Conservation (phyloP, 2,113 vertebrate species). For the Phrynosoma blainvillii region DNA sequence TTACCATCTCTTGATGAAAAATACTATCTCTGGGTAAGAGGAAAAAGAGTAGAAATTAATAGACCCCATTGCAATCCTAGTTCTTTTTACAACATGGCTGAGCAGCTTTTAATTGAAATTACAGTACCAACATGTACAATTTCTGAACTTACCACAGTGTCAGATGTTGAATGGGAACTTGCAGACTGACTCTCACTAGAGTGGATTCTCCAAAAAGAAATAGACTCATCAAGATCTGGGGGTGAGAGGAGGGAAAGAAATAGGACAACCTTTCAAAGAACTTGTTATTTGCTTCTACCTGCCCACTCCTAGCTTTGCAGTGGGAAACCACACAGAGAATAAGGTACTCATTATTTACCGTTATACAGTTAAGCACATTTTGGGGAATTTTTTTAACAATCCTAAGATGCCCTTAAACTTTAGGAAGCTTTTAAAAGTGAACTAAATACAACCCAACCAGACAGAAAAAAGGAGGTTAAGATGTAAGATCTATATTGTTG, state of each 20-base stretch:
- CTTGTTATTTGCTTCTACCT: too few relatives aligned
- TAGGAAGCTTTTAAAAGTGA: too few relatives aligned
- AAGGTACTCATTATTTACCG: too few relatives aligned
- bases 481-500: too few relatives aligned
- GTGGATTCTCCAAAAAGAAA: slow-evolving; percentile 81
- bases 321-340: too few relatives aligned
- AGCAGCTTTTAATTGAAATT: neutral
- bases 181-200: slow-evolving; percentile 76
- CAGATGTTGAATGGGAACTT: slow-evolving; percentile 89
- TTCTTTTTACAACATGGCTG: neutral
- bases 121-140: neutral
- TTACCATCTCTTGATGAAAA: slow-evolving; percentile 25
- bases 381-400: too few relatives aligned
- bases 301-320: neutral
- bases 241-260: neutral
- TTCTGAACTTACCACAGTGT: slow-evolving; percentile 85
- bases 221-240: slow-evolving; percentile 85
- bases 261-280: neutral
- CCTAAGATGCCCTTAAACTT: too few relatives aligned
- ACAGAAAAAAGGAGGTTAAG: too few relatives aligned
- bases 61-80: neutral
- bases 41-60: neutral
- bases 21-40: neutral
- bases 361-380: too few relatives aligned
- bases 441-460: too few relatives aligned